Conservation (phyloP, 2,113 vertebrate species). For the Albula glossodonta region DNA sequence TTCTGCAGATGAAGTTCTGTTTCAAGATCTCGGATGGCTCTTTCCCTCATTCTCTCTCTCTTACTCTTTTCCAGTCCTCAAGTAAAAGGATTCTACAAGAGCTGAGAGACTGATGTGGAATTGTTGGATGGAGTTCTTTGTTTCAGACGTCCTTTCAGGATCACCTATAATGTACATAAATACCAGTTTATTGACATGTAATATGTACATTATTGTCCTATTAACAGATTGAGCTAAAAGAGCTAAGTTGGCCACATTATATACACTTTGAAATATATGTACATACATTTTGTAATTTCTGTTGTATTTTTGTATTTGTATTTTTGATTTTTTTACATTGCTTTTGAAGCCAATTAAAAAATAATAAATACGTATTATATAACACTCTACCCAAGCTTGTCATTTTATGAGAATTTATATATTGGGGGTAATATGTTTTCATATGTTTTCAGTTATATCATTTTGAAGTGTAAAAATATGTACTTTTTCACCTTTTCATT, state of each 20-base stretch:
- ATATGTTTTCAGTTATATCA: too few relatives aligned
- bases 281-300: not conserved
- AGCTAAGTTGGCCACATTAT: not conserved
- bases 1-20: not conserved
- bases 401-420: too few relatives aligned
- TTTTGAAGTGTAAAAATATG: too few relatives aligned
- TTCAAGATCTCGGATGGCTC: not conserved
- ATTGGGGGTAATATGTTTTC: too few relatives aligned
- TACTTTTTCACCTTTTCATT: too few relatives aligned
- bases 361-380: not conserved
- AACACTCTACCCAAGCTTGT: too few relatives aligned
- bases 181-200: not conserved
- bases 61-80: constrained; percentile 61
- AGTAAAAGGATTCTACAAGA: constrained; percentile 61
- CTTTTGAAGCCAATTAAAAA: not conserved
- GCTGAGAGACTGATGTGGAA: not conserved
- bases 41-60: not conserved
- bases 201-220: not conserved
- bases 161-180: constrained; percentile 20
- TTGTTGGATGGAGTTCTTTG: not conserved
- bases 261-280: not conserved
- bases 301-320: not conserved
- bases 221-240: not conserved
- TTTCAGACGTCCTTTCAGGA: not conserved
- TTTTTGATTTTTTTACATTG: not conserved